Conservation (phyloP, 2,113 vertebrate species). For the Brachyhypopomus occidentalis region DNA sequence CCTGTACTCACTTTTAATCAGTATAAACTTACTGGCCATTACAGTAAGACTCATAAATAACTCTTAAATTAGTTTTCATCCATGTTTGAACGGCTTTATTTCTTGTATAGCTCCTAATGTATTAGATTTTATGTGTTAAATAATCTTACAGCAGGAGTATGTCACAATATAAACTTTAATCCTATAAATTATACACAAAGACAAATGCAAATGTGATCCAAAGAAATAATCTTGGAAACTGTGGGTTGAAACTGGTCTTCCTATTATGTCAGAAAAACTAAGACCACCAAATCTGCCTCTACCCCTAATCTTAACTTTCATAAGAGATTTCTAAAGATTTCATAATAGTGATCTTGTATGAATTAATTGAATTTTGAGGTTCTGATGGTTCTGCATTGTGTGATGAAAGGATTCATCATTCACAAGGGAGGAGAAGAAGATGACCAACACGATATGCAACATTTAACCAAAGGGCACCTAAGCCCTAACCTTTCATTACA, state of each 20-base stretch:
- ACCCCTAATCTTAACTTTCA: too few relatives aligned
- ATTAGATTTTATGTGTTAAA: background rate
- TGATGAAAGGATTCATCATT: slow-evolving; percentile 14
- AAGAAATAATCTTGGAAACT: too few relatives aligned
- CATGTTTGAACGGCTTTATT: background rate
- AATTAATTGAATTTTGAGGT: background rate
- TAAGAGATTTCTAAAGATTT: too few relatives aligned
- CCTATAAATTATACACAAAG: too few relatives aligned
- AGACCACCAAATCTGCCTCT: too few relatives aligned
- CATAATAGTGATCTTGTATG: background rate
- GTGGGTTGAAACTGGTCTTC: too few relatives aligned
- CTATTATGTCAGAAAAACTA: too few relatives aligned
- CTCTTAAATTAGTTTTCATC: too few relatives aligned
- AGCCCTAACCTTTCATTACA: background rate
- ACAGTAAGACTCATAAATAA: background rate
- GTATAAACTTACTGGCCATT: background rate
- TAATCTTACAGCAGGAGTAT: background rate
- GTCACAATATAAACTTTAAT: background rate
- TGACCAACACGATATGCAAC: background rate
- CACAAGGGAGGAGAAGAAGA: background rate
- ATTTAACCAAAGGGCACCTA: background rate
- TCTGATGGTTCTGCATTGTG: slow-evolving; percentile 13
- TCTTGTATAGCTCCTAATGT: too few relatives aligned
- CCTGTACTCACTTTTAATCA: background rate
- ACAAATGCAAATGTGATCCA: too few relatives aligned